Evolutionary conservation across 2,113 vertebrate genomes (phyloP), one percentile per base, ranked within the genome.

Genomic region (Callithrix jacchus): DNA sequence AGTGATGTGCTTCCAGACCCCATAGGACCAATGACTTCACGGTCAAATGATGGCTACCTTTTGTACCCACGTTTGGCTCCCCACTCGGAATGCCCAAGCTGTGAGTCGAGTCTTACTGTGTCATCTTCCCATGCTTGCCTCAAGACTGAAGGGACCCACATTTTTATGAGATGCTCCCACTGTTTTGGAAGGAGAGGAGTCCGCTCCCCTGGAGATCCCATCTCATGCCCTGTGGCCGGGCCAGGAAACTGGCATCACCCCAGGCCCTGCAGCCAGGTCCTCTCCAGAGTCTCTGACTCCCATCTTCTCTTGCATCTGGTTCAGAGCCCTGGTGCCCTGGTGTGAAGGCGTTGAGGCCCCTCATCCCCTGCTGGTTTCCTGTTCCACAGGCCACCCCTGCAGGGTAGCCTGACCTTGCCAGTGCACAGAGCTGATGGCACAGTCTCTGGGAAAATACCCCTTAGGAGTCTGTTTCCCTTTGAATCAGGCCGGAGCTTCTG

Each of bases 281-380:
- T 66, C 54, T 21, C 35, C 27, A 30, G 47, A 30, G 30, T 3
- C 17, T 32, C 20, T 42, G n/a, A 23, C n/a, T 61, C 30, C 30
- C 66, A 18, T 66, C 27, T 5, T 27, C 12, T 85, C 49, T 23
- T 5, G 18, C 3, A 25, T 47, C 12, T 16, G 1, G 12, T 64
- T 27, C 54, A 5, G 37, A n/a, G 76, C 52, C 42, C n/a, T 7
- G 23, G 42, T 8, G 45, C 35, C 21, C 74, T n/a, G 42, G 14
- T 8, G 74, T 32, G 45, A 54, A 54, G 61, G 68, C 10, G 5
- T 9, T 13, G 5, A 5, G 3, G 4, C 52, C 35, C 47, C 47
- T 12, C 8, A 1, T 37, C 23, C 27, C 49, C 8, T 0, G 0
- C 64, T 47, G 8, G 80, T 8, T 27, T 61, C 8, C 32, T n/a